phyloP scores from a whole-genome alignment of 2,113 vertebrate species.

The Corydoras sp. region DNA sequence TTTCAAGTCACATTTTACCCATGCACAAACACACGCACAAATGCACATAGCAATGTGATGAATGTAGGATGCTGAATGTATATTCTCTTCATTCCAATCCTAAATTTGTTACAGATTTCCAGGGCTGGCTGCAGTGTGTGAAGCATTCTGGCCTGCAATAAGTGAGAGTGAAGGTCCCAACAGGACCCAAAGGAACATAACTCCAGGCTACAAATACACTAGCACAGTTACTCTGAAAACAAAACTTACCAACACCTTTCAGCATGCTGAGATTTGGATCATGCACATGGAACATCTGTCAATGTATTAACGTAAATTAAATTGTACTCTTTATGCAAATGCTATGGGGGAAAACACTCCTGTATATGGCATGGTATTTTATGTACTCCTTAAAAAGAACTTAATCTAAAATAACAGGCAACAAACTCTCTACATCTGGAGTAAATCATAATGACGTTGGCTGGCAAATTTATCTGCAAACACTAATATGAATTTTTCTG shows the following conservation, averaged over 20 bases:
- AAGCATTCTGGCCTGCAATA: slow-evolving; percentile 8
- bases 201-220: slow-evolving; percentile 33
- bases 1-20: neutral
- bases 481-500: slow-evolving; percentile 42
- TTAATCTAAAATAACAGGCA: slow-evolving; percentile 46
- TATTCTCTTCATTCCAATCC: neutral
- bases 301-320: neutral
- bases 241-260: slow-evolving; percentile 18
- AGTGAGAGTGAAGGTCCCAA: slow-evolving; percentile 40
- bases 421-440: slow-evolving; percentile 53
- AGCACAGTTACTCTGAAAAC: slow-evolving; percentile 34
- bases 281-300: neutral
- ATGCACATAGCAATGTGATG: slow-evolving; percentile 8
- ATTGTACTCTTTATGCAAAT: neutral
- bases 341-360: neutral
- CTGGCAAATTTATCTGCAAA: slow-evolving; percentile 55
- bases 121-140: slow-evolving; percentile 24
- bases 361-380: slow-evolving; percentile 1
- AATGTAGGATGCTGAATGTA: slow-evolving; percentile 25
- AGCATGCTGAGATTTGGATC: slow-evolving; percentile 3
- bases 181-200: slow-evolving; percentile 47
- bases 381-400: slow-evolving; percentile 23
- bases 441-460: slow-evolving; percentile 51
- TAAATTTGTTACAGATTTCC: slow-evolving; percentile 42
- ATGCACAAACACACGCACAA: neutral